Evolutionary conservation across 2,888 invertebrate genomes (phyloP).

Genomic region (Gymnoscelis rufifasciata): DNA sequence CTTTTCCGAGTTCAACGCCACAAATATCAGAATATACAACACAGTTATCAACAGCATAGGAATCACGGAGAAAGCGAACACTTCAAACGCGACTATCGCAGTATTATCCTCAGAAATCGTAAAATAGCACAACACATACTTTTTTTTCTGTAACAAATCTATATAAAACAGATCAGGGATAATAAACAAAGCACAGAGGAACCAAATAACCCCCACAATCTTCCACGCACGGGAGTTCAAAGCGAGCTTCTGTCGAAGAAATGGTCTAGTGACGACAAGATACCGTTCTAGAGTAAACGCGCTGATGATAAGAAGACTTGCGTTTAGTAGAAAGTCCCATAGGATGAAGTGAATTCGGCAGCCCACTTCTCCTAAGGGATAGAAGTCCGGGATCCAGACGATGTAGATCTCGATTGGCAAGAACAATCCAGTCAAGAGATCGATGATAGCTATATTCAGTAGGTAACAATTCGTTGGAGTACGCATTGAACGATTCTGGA

Average conservation of each 20-base stretch:
- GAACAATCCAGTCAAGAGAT: constrained; percentile 83
- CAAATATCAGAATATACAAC: constrained; percentile 86
- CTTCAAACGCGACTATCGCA: constrained; percentile 76
- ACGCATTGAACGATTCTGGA: constrained; percentile 86
- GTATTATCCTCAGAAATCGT: constrained; percentile 43
- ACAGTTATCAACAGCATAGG: constrained; percentile 91
- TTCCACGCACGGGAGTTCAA: constrained; percentile 88
- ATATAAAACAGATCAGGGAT: constrained; percentile 80
- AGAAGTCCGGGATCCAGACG: constrained; percentile 86
- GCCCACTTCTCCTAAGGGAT: constrained; percentile 86
- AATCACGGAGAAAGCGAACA: constrained; percentile 89
- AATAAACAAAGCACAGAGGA: constrained; percentile 84
- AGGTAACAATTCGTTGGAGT: constrained; percentile 91
- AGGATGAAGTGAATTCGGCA: constrained; percentile 86
- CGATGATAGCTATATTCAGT: constrained; percentile 87
- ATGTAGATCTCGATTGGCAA: constrained; percentile 89
- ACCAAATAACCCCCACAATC: constrained; percentile 85
- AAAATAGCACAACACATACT: constrained; percentile 59
- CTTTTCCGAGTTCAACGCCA: constrained; percentile 82
- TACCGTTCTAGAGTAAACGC: constrained; percentile 94
- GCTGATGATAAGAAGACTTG: constrained; percentile 89
- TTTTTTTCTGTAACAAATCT: constrained; percentile 54
- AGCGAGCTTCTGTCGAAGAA: constrained; percentile 87
- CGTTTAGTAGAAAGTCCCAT: constrained; percentile 89
- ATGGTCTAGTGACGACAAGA: constrained; percentile 90